These are phyloP conservation scores for Petromus typicus DNA, from an alignment of 2,113 vertebrate species.

Conservation along the genomic window DNA sequence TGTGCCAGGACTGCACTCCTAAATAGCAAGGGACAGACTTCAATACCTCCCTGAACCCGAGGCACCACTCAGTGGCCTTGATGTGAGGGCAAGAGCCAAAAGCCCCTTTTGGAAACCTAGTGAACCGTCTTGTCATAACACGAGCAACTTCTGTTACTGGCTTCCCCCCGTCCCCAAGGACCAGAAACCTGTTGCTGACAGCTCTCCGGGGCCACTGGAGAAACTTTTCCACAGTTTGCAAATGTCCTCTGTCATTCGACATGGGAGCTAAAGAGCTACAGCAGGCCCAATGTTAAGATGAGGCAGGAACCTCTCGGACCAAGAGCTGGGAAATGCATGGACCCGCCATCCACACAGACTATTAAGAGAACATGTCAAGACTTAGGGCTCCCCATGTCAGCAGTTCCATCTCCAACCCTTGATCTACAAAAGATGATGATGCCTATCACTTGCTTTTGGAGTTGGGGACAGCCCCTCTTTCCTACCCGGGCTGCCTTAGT, in stretches of 20 bases:
- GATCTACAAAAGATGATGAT: neutral
- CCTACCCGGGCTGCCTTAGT: neutral
- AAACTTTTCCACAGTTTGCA: neutral
- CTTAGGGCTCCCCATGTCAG: fast-evolving
- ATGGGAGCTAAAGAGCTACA: neutral
- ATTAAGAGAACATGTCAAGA: neutral
- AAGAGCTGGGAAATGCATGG: neutral
- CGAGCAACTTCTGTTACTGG: neutral
- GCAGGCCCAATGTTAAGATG: neutral
- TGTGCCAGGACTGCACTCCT: neutral
- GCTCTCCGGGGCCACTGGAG: neutral
- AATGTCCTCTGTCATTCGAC: neutral
- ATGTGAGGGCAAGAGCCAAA: neutral
- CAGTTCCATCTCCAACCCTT: neutral
- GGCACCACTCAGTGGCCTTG: neutral
- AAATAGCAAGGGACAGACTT: neutral
- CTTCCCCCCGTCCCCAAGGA: neutral
- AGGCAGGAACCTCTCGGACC: neutral
- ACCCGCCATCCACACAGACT: no score
- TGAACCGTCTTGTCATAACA: neutral
- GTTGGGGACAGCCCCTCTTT: neutral
- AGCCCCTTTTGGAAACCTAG: neutral
- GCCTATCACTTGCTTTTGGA: neutral
- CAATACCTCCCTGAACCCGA: neutral
- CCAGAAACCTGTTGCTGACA: neutral